phyloP scores from a whole-genome alignment of 2,888 invertebrate genomes.

The Polyommatus iphigenia region DNA sequence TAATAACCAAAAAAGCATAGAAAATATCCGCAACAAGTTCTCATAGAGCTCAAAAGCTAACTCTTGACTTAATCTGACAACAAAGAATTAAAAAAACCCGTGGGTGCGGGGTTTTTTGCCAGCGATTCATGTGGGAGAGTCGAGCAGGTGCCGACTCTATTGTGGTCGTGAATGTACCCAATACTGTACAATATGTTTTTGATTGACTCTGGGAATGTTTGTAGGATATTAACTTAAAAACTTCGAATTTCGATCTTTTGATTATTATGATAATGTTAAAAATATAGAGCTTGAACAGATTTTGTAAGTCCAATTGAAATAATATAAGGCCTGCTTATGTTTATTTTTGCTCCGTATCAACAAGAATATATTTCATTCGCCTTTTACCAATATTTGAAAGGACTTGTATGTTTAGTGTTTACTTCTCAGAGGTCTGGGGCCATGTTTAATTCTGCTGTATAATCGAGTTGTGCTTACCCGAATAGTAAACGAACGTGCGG shows the following conservation, averaged over 20 bases:
- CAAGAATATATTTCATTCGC: background rate
- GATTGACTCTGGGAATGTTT: constrained; percentile 17
- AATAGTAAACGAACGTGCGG: no score
- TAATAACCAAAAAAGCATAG: background rate
- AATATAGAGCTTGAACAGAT: background rate
- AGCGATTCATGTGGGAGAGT: constrained; percentile 18
- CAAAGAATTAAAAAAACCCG: background rate
- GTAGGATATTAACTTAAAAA: background rate
- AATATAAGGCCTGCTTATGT: background rate
- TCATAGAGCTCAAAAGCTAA: constrained; percentile 10
- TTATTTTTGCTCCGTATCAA: background rate
- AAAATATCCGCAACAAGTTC: background rate
- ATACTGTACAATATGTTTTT: constrained; percentile 14
- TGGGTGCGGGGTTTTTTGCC: constrained; percentile 18
- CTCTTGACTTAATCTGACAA: constrained; percentile 21
- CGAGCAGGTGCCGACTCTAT: background rate
- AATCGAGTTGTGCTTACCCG: background rate
- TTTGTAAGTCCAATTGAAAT: background rate
- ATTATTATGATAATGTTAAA: background rate
- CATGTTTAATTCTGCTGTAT: no score
- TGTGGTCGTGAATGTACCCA: background rate
- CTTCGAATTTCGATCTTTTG: background rate
- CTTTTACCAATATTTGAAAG: background rate
- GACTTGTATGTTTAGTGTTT: background rate
- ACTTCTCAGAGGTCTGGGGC: no score